Evolutionary conservation across 2,888 invertebrate species (phyloP), one percentile per base, ranked within the genome.

Genomic region (Zygaena filipendulae): DNA sequence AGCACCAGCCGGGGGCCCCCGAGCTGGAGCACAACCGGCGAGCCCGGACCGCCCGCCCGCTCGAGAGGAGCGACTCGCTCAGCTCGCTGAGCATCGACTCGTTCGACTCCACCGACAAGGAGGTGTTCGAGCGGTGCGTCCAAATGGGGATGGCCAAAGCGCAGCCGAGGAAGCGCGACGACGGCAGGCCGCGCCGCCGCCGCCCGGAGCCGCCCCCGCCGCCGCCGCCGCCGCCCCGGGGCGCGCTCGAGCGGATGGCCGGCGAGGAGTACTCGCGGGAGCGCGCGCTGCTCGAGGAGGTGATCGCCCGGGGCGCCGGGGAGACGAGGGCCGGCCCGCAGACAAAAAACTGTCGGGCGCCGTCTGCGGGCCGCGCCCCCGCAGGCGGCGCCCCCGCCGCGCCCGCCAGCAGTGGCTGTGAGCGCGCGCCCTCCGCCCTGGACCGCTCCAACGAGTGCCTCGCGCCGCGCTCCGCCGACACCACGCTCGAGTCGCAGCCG

Each of bases 91-190:
- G 74, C 48, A 72, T 77, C 43, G 81, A 83, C 27, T 82, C 84
- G 2, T 81, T 80, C 48, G 77, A 82, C 1, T 83, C 86, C 3
- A 87, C 88, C 27, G 85, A 86, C 36, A 82, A 82, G 36, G 77
- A 77, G 38, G 85, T 90, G 8, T 82, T 93, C 40, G 90, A 91
- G 46, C 84, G 91, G 29, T 89, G 90, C 53, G 92, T 93, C 27
- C 83, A 86, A 1, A 84, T 87, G 20, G 92, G 90, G 16, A 88
- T 92, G 87, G 64, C 80, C 5, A 49, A 54, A 47, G 61, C 48
- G 6, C 45, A 36, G 13, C 40, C 39, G 5, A 45, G 41, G 32
- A 43, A 36, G 14, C 42, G 42, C 3, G 44, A 49, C 23, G 52
- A 52, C 3, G 35, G 21, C 2, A 49, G 49, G 6, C 27, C 45